Base-by-base conservation (phyloP, 2,113 vertebrate species). In the Phrynocephalus versicolor region DNA sequence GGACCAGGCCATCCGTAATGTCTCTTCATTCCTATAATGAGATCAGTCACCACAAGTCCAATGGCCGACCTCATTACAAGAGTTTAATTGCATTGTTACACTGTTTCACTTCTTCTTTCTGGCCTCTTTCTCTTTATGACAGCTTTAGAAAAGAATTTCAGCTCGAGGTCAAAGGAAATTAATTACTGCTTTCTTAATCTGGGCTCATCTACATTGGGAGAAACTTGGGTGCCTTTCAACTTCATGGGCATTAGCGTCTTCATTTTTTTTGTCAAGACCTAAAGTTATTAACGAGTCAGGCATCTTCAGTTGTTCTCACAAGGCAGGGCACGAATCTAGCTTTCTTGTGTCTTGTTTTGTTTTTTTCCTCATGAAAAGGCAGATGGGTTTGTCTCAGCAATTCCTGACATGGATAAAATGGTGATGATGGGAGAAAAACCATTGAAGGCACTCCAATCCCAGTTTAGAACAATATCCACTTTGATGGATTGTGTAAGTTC, bases 21-120 rank as follows among this genome's bases (percentile, higher is more conserved):
- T 95, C 94, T 96, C 94, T 96, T 97, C 96, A 96, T 95, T 94
- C 95, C 96, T 97, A 96, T 98, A 98, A 98, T 98, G 97, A 98
- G 98, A 99, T 98, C 97, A 97, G 97, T 98, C 97, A 97, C 97
- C 98, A 97, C 97, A 96, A 97, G 98, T 98, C 97, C 97, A 97
- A 97, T 97, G 97, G 97, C 96, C 97, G 98, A 99, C 98, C 98
- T 99, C 98, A 98, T 99, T 99, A 99, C 97, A 97, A 97, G 97
- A 97, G 98, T 98, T 98, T 99, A 99, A 99, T 99, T 99, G 98
- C 96, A 98, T 98, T 98, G 97, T 98, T 97, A 97, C 97, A 98
- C 96, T 98, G 97, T 97, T 98, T 97, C 97, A 96, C 97, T 97
- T 97, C 96, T 97, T 96, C 97, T 97, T 94, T 97, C 96, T 96